Conservation (phyloP, 2,113 vertebrate species). For the Neotoma lepida region DNA sequence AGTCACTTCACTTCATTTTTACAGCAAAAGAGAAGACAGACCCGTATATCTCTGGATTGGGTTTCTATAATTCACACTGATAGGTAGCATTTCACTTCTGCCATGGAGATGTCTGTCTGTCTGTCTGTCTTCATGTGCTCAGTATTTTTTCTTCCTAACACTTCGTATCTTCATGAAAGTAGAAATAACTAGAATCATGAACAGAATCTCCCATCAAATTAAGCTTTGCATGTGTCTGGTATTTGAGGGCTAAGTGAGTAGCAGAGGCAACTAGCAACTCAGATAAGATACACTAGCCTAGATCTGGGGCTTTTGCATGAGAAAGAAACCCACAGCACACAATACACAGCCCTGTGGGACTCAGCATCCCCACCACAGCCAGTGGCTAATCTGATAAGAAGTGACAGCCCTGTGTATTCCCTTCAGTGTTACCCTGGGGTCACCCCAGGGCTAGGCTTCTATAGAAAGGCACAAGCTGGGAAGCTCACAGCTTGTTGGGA, state of each 20-base stretch:
- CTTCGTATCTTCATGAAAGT: not conserved
- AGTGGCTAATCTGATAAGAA: not conserved
- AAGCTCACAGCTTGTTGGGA: not conserved
- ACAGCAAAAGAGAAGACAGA: not conserved
- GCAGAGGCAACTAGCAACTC: not conserved
- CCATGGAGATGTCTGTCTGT: not conserved
- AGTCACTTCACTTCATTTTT: not conserved
- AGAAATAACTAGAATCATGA: slow-evolving; percentile 38
- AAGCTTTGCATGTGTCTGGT: not conserved
- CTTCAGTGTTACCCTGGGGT: not conserved
- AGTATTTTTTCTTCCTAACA: not conserved
- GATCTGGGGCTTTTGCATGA: not conserved
- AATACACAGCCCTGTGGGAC: not conserved
- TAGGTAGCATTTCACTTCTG: not conserved
- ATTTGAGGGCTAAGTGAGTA: not conserved
- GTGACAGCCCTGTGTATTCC: not conserved
- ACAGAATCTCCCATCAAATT: not conserved
- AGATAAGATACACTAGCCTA: not conserved
- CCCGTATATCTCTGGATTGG: not conserved
- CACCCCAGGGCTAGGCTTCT: not conserved
- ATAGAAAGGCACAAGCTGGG: not conserved
- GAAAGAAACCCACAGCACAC: not conserved
- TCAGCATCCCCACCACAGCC: not conserved
- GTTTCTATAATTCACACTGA: not conserved
- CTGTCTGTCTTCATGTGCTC: not conserved